Conservation (phyloP, 2,888 invertebrate genomes). For the Herminia tarsipennalis region DNA sequence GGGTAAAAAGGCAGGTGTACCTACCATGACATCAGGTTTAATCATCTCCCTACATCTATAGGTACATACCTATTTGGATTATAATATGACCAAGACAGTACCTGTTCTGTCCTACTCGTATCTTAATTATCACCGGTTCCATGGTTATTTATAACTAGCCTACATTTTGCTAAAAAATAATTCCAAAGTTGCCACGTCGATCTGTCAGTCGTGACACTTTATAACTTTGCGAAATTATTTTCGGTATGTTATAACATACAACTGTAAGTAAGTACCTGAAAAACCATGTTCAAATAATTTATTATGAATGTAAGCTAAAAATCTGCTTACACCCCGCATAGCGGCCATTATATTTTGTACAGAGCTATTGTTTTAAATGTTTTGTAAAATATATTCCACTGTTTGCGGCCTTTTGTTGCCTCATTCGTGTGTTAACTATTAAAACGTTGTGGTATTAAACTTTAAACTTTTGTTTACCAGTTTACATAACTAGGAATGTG, state of each 20-base stretch:
- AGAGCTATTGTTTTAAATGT: constrained; percentile 5
- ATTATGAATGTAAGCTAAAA: constrained; percentile 2
- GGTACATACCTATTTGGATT: too few relatives aligned
- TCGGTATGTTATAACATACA: not conserved
- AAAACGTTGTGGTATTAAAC: not conserved
- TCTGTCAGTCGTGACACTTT: too few relatives aligned
- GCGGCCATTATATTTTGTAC: not conserved
- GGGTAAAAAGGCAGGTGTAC: too few relatives aligned
- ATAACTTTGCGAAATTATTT: not conserved
- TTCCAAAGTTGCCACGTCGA: too few relatives aligned
- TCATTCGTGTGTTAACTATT: not conserved
- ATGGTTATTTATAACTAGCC: too few relatives aligned
- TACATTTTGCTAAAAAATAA: too few relatives aligned
- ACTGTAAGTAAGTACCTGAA: not conserved
- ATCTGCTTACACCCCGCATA: constrained; percentile 5
- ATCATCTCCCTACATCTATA: too few relatives aligned
- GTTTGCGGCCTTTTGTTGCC: not conserved
- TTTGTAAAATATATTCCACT: constrained; percentile 6
- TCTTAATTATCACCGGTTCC: too few relatives aligned
- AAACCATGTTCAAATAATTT: constrained; percentile 3
- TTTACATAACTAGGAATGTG: not conserved
- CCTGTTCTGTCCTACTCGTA: too few relatives aligned
- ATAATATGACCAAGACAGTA: too few relatives aligned
- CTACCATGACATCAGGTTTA: too few relatives aligned
- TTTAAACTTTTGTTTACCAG: not conserved